Evolutionary conservation across 2,113 vertebrate genomes (phyloP), one percentile per base, ranked within the genome.

Genomic region (Bostrychus sinensis): DNA sequence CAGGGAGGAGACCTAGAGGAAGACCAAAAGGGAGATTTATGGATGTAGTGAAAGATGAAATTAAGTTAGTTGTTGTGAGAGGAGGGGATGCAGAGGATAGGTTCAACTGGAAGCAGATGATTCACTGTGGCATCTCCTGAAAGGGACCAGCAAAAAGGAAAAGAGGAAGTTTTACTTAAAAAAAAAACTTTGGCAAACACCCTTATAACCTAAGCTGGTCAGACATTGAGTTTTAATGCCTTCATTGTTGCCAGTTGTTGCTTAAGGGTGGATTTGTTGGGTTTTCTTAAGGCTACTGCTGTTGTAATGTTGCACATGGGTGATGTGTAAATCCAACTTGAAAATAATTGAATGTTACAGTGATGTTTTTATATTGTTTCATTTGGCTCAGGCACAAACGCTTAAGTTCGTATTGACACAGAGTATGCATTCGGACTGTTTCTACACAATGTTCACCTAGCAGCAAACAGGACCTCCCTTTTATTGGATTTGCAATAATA

Each of bases 401-500:
- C 13, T n/a, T 16, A 5, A 7, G n/a, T 45, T 8, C 45, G 34
- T 37, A 51, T 57, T 45, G 41, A 23, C 62, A 69, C 37, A 48
- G 55, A 59, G 39, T 11, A 8, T 12, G 42, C 63, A 22, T 62
- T 57, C 60, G 60, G 26, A 37, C 66, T 37, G 46, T 48, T 66
- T 38, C 76, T 30, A 46, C 56, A 82, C 72, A 46, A 20, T 62
- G 70, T 71, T 67, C 50, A 65, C 71, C 55, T 75, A 38, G 50
- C 39, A 20, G 53, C 75, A 70, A 83, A 86, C 75, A 76, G 43
- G 58, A 67, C 56, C 65, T 64, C 84, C 75, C 55, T 77, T 73
- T 89, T 85, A 91, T 92, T 91, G 87, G 88, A 91, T 88, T 85
- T 85, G 78, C 85, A 90, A 89, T 92, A 93, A 92, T 91, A 92